These are phyloP conservation scores for Phrynosoma platyrhinos DNA, from an alignment of 2,113 vertebrate genomes.

Conservation along the genomic window DNA sequence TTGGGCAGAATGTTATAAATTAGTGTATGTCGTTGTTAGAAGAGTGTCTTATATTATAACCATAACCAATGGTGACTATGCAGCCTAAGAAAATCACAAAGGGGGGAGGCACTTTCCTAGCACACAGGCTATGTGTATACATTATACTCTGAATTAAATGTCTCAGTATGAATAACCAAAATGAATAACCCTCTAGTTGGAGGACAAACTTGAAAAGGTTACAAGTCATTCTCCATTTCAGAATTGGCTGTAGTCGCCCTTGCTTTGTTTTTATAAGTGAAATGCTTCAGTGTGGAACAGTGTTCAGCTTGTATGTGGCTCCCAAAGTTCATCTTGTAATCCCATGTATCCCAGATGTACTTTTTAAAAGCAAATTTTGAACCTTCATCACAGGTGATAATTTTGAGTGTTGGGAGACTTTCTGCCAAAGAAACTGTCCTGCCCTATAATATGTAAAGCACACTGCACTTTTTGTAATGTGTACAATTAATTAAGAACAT, in stretches of 20 bases:
- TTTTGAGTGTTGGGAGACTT: background rate
- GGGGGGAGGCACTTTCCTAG: background rate
- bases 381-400: background rate
- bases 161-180: background rate
- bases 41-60: background rate
- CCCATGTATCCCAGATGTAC: background rate
- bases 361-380: background rate
- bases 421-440: background rate
- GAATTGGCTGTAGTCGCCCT: background rate
- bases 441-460: background rate
- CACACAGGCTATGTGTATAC: background rate
- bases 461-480: background rate
- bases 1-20: conserved; percentile 55
- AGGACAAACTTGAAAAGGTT: background rate
- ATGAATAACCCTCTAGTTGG: background rate
- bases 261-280: background rate
- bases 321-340: background rate
- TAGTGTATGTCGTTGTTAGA: conserved; percentile 18
- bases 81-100: background rate
- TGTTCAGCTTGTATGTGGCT: background rate
- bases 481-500: background rate
- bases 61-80: background rate
- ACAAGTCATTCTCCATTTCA: background rate
- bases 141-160: background rate
- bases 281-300: background rate